Evolutionary conservation across 2,113 vertebrate species (phyloP), one percentile per base, ranked within the genome.

Genomic region (Thermophis baileyi): DNA sequence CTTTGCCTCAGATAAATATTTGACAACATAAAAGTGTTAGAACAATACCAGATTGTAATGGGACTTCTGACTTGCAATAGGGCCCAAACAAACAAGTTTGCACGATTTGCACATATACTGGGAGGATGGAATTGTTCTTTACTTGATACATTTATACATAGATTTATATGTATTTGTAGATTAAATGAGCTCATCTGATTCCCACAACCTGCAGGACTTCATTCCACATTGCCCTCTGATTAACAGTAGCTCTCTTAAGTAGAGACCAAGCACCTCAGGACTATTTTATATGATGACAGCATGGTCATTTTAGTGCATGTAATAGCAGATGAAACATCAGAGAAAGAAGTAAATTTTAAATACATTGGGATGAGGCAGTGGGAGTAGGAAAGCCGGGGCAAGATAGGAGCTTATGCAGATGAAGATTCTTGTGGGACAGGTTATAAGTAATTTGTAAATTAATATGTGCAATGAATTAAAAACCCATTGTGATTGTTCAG

Each of bases 1-100:
- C 81, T 94, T 50, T 87, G 50, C 93, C 94, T 95, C 51, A 91
- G 93, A 94, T 92, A 93, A 95, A 57, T 92, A 94, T 69, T 92
- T 91, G 54, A 49, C 89, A 91, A 92, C 9, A 0, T 50, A 6
- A 25, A 94, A 74, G 0, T 74, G 44, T 53, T 57, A 95, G 96
- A 97, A 95, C 92, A 89, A 86, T 95, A 95, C 81, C 16, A 24
- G 6, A 50, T 27, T 44, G 35, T 0, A 10, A 60, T n/a, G 24
- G 1, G 54, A 95, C 40, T 30, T 9, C n/a, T 89, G 20, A 24
- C 81, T 94, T 57, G 92, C 92, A 93, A 53, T 74, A 89, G 53
- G 25, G 49, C 93, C 93, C 40, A 51, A 47, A 95, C 95, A 91
- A 87, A 96, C 93, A 86, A 53, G 85, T 60, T 93, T 46, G 47